These are phyloP conservation scores for Rhagonycha fulva DNA, from an alignment of 2,888 invertebrate genomes.

Conservation along the genomic window DNA sequence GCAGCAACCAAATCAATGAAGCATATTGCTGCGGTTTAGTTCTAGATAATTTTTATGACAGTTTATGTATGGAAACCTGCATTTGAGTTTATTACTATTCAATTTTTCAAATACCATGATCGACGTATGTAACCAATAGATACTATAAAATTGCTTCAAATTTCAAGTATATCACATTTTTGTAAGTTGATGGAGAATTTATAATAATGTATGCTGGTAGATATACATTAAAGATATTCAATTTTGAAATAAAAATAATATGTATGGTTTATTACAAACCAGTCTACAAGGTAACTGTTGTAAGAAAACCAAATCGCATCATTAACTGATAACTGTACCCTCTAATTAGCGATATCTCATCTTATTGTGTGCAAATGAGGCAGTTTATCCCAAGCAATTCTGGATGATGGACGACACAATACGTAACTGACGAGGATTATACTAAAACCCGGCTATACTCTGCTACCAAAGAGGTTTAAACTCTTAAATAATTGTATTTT, in stretches of 20 bases:
- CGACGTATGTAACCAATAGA: neutral
- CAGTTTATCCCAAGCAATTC: constrained; percentile 31
- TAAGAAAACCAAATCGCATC: constrained; percentile 39
- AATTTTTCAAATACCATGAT: neutral
- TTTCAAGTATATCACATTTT: neutral
- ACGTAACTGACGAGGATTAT: constrained; percentile 27
- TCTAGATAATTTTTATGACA: neutral
- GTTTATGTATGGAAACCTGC: neutral
- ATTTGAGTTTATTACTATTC: neutral
- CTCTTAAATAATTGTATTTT: constrained; percentile 10
- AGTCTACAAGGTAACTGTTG: constrained; percentile 29
- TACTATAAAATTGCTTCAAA: neutral
- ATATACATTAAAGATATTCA: neutral
- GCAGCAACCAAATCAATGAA: neutral
- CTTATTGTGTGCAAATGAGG: constrained; percentile 49
- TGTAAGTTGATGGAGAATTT: neutral
- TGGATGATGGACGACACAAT: constrained; percentile 32
- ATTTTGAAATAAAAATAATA: neutral
- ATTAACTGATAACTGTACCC: constrained; percentile 49
- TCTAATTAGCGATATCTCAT: constrained; percentile 46
- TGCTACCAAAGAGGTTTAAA: constrained; percentile 26
- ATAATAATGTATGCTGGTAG: neutral
- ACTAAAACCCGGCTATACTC: constrained; percentile 1
- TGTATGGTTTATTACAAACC: constrained; percentile 13
- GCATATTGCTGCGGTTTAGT: neutral